phyloP scores from a whole-genome alignment of 2,113 vertebrate genomes.

The Gymnobelideus leadbeateri region DNA sequence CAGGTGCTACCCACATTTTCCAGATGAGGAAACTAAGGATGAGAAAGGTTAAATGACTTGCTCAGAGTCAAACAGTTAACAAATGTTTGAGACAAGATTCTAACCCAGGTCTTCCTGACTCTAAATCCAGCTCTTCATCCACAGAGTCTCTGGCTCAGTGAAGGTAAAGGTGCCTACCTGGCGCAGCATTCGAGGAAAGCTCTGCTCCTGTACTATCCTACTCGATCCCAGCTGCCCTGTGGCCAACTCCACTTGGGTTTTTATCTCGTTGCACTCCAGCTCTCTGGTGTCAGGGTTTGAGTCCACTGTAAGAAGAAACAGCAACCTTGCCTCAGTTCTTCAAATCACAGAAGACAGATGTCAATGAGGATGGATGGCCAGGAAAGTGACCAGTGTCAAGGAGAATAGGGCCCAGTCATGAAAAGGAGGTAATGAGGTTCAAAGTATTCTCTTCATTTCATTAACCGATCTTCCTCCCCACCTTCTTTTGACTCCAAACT shows the following conservation, averaged over 20 bases:
- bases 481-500: not conserved
- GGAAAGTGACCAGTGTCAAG: slow-evolving; percentile 11
- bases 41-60: not conserved
- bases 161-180: slow-evolving; percentile 75
- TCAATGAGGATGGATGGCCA: not conserved
- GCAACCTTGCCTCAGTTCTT: slow-evolving; percentile 23
- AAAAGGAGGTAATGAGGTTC: slow-evolving; percentile 16
- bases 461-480: slow-evolving; percentile 15
- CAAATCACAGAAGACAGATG: not conserved
- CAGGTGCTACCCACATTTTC: not conserved
- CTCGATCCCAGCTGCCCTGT: slow-evolving; percentile 85
- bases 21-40: not conserved
- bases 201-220: slow-evolving; percentile 70
- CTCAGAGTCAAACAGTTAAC: not conserved
- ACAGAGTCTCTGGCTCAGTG: not conserved
- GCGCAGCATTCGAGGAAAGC: slow-evolving; percentile 89
- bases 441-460: not conserved
- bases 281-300: slow-evolving; percentile 89
- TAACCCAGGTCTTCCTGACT: not conserved
- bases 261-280: slow-evolving; percentile 91
- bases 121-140: not conserved
- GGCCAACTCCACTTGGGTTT: slow-evolving; percentile 92
- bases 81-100: not conserved
- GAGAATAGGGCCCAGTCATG: not conserved
- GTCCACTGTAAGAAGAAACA: slow-evolving; percentile 86